Evolutionary conservation across 2,113 vertebrate species (phyloP).

Genomic region (Varanus komodoensis): DNA sequence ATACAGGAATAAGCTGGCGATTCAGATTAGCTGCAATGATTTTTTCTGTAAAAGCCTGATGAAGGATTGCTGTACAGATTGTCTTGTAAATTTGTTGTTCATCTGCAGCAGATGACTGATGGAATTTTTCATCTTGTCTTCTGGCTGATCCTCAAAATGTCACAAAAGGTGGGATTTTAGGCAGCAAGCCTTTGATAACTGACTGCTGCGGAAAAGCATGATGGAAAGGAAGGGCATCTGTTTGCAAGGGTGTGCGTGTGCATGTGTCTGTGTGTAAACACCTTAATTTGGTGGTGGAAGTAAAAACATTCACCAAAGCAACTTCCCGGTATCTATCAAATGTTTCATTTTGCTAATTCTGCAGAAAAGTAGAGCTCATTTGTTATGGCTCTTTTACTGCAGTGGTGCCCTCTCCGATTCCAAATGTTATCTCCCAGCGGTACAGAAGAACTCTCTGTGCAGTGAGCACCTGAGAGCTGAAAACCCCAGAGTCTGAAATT

Average conservation of each 20-base stretch:
- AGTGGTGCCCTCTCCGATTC: constrained; percentile 41
- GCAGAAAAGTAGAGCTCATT: constrained; percentile 55
- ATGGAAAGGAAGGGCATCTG: neutral
- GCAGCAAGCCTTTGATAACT: neutral
- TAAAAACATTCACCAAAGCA: constrained; percentile 1
- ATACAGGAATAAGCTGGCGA: no score
- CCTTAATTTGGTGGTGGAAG: constrained; percentile 1
- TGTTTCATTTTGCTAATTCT: constrained; percentile 35
- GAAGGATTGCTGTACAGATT: neutral
- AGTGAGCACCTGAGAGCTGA: constrained; percentile 52
- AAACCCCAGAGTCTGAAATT: constrained; percentile 40
- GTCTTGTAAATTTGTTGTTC: neutral
- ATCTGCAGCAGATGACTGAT: neutral
- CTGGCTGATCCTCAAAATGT: neutral
- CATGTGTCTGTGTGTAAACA: neutral
- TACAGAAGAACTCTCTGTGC: neutral
- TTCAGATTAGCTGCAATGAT: neutral
- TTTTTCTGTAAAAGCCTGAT: neutral
- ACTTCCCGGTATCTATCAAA: constrained; percentile 8
- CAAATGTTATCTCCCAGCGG: constrained; percentile 53
- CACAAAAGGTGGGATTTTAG: neutral
- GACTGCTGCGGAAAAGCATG: constrained; percentile 30
- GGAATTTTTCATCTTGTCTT: constrained; percentile 30
- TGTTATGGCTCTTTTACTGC: constrained; percentile 55
- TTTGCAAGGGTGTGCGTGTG: no score